A percentile compares a stretch with the other conserved stretches of the same genome.
Conservation (phyloP, 2,888 invertebrate species). For the Villa cingulata region DNA sequence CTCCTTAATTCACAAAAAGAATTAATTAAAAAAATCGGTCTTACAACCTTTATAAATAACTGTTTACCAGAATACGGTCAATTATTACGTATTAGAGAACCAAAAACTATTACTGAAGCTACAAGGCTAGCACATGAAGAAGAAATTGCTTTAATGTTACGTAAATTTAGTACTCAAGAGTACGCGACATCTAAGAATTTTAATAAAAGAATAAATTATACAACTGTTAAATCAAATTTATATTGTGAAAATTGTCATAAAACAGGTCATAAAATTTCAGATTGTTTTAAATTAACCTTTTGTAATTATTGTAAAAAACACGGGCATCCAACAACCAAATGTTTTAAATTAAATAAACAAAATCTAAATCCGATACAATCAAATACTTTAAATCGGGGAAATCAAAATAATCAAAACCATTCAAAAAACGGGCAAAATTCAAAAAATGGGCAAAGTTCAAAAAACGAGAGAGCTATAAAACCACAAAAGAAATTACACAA, state of each 20-base stretch:
- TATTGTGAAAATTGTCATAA: not conserved
- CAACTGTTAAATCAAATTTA: too few species aligned
- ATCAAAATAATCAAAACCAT: not conserved
- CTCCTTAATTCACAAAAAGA: not conserved
- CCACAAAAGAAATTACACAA: too few species aligned
- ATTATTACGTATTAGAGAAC: conserved; percentile 3
- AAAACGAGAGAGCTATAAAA: not conserved
- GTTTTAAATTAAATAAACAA: too few species aligned
- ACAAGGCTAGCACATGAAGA: not conserved
- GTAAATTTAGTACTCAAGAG: not conserved
- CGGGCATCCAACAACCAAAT: not conserved
- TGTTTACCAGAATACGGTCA: not conserved
- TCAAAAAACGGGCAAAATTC: not conserved
- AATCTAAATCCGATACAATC: too few species aligned
- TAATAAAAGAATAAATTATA: too few species aligned
- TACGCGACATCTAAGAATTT: too few species aligned
- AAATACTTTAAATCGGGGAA: not conserved
- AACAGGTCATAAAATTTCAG: not conserved
- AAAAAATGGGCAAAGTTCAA: not conserved
- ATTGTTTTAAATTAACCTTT: not conserved
- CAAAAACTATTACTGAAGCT: conserved; percentile 1
- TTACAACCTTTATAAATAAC: not conserved
- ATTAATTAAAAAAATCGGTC: not conserved
- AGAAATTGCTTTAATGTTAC: not conserved
- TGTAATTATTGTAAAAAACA: not conserved